Percentiles rank a stretch among this genome's conserved stretches.
phyloP scores from a whole-genome alignment of 1,140 invertebrate species.

The Colletes gigas region DNA sequence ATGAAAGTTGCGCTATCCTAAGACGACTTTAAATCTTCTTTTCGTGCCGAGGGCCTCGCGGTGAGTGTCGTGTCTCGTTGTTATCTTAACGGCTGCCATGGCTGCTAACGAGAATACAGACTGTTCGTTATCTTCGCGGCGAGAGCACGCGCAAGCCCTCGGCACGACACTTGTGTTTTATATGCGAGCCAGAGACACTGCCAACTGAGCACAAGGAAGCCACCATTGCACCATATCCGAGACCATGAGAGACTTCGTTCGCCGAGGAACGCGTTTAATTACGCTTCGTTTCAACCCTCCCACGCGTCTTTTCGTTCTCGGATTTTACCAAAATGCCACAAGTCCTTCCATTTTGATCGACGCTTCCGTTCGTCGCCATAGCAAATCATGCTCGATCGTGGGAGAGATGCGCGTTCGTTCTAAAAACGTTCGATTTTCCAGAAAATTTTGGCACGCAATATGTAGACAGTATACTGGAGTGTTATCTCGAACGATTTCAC shows the following conservation, averaged over 20 bases:
- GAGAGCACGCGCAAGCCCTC: slow-evolving; percentile 70
- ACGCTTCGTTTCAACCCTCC: not conserved
- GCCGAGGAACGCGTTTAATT: slow-evolving; percentile 20
- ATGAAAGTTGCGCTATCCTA: slow-evolving; percentile 58
- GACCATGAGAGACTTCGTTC: slow-evolving; percentile 20
- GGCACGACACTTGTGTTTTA: slow-evolving; percentile 69
- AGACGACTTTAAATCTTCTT: slow-evolving; percentile 63
- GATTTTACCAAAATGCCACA: not conserved
- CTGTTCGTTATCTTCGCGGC: slow-evolving; percentile 70
- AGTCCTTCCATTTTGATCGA: not conserved
- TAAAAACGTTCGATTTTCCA: too few species aligned
- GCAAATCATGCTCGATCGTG: too few species aligned
- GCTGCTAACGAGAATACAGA: slow-evolving; percentile 71
- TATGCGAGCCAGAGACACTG: slow-evolving; percentile 46
- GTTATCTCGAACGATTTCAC: too few species aligned
- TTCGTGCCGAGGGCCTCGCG: slow-evolving; percentile 37
- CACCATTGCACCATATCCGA: slow-evolving; percentile 39
- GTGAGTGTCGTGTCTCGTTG: slow-evolving; percentile 62
- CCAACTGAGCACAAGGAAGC: slow-evolving; percentile 22
- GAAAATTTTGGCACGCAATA: too few species aligned
- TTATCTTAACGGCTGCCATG: slow-evolving; percentile 70
- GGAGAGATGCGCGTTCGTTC: too few species aligned
- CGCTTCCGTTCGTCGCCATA: too few species aligned
- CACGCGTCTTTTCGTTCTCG: not conserved
- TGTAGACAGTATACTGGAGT: too few species aligned